Conservation (phyloP, 2,797 vertebrate genomes). For the Ambastaia sidthimunki region DNA sequence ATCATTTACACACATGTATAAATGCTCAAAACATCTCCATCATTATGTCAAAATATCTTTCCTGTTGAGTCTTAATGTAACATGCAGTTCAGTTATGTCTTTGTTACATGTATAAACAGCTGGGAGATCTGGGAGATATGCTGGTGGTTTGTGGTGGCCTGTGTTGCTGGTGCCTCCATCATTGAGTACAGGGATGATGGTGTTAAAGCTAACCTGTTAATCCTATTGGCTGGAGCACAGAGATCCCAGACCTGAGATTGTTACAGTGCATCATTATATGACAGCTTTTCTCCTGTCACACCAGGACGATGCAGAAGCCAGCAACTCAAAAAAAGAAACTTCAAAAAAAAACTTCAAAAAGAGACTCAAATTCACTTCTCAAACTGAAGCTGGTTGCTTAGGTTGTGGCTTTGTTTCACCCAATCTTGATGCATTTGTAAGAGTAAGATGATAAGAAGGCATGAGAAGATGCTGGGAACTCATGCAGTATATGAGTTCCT, state of each 20-base stretch:
- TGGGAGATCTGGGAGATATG: too few relatives aligned
- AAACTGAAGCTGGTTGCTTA: not conserved
- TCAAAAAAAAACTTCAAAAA: not conserved
- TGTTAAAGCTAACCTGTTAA: not conserved
- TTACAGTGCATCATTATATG: not conserved
- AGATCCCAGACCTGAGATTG: not conserved
- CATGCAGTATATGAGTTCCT: slow-evolving; percentile 5
- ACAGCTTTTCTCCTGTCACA: slow-evolving; percentile 5
- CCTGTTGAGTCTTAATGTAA: too few relatives aligned
- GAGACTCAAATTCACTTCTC: not conserved
- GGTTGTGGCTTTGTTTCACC: not conserved
- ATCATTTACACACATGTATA: too few relatives aligned
- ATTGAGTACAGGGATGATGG: not conserved
- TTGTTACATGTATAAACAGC: too few relatives aligned
- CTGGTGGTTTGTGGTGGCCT: too few relatives aligned
- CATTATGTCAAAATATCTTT: too few relatives aligned
- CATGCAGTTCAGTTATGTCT: too few relatives aligned
- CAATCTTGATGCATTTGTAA: not conserved
- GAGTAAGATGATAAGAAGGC: not conserved
- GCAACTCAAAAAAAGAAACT: not conserved
- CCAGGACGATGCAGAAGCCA: not conserved
- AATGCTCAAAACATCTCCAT: too few relatives aligned
- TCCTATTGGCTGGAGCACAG: not conserved
- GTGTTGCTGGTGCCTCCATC: too few relatives aligned
- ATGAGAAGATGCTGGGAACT: not conserved